These are phyloP conservation scores for Dicyrtoma fusca DNA, from an alignment of 2,888 invertebrate species.

Conservation along the genomic window DNA sequence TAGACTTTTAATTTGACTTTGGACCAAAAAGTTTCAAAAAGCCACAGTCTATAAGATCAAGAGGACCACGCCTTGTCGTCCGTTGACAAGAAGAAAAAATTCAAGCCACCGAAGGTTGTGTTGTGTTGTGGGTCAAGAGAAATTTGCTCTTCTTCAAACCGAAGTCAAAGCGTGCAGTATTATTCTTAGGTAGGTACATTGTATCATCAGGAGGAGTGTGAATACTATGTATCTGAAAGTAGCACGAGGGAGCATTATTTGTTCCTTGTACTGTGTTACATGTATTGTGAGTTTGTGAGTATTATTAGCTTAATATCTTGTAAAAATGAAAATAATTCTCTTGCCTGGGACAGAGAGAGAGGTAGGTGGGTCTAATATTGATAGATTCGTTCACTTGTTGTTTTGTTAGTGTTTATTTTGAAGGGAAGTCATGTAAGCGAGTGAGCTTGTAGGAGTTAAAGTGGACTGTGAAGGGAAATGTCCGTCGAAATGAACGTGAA, in stretches of 20 bases:
- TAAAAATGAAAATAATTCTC: too few relatives aligned
- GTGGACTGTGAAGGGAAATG: not conserved
- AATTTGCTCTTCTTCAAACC: not conserved
- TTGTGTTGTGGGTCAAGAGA: not conserved
- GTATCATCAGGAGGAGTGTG: too few relatives aligned
- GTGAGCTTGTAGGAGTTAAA: too few relatives aligned
- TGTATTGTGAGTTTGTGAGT: constrained; percentile 1
- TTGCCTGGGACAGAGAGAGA: too few relatives aligned
- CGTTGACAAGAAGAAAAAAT: not conserved
- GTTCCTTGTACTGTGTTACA: not conserved
- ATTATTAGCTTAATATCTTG: constrained; percentile 25
- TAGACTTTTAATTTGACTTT: too few relatives aligned
- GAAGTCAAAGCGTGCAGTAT: not conserved
- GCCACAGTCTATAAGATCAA: not conserved
- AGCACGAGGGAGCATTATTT: constrained; percentile 27
- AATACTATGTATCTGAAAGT: constrained; percentile 13
- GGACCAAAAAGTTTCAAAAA: not conserved
- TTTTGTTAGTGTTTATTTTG: not conserved
- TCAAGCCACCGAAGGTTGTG: not conserved
- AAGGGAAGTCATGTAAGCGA: not conserved
- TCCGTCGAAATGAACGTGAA: constrained; percentile 23
- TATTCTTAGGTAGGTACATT: not conserved
- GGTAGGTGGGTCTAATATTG: too few relatives aligned
- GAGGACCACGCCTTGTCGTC: not conserved
- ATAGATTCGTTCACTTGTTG: not conserved